Evolutionary conservation across 2,113 vertebrate species (phyloP).

Genomic region (Hippoglossus stenolepis): DNA sequence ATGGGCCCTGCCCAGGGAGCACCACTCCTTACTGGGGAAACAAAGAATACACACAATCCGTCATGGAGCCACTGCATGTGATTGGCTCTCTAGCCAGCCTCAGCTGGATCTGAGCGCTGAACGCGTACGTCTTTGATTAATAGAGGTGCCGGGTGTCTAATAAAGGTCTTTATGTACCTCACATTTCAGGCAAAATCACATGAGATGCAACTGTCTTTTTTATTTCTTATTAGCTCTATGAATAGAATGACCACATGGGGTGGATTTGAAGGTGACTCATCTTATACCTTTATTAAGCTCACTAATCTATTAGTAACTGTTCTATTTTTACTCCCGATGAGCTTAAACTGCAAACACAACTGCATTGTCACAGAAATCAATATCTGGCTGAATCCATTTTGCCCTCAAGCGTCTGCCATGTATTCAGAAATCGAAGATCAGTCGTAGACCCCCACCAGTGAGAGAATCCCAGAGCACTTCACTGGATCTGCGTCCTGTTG

Average conservation of each 20-base stretch:
- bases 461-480: conserved; percentile 30
- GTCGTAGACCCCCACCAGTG: neutral
- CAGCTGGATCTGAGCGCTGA: conserved; percentile 40
- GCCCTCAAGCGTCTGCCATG: neutral
- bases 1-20: conserved; percentile 22
- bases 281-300: conserved; percentile 7
- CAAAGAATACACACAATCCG: conserved; percentile 45
- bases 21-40: conserved; percentile 22
- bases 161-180: conserved; percentile 48
- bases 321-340: conserved; percentile 24
- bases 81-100: conserved; percentile 41
- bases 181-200: conserved; percentile 46
- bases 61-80: conserved; percentile 24
- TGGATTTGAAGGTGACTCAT: conserved; percentile 6
- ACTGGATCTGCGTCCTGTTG: conserved; percentile 30
- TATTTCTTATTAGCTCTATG: neutral
- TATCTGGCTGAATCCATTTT: conserved; percentile 21
- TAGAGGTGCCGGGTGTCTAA: conserved; percentile 41
- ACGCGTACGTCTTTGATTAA: conserved; percentile 56
- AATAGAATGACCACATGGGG: neutral
- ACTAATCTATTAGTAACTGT: conserved; percentile 11
- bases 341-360: conserved; percentile 28
- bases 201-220: conserved; percentile 1
- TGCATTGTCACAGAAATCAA: conserved; percentile 48
- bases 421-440: conserved; percentile 29